Evolutionary conservation across 2,797 vertebrate species (phyloP), one percentile per base, ranked within the genome.

Genomic region (Momotus momota): DNA sequence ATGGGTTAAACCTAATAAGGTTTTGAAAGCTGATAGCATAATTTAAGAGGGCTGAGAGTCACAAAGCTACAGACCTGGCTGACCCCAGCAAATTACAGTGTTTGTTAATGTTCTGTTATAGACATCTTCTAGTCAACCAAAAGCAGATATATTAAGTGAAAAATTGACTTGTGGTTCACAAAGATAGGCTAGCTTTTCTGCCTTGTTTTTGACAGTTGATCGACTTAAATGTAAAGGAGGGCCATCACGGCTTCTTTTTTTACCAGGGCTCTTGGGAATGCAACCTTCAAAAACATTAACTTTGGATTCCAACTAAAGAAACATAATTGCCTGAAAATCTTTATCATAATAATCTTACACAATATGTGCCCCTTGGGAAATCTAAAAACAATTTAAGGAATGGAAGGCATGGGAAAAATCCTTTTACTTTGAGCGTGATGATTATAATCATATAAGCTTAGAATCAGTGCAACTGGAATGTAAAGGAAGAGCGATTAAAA

Each of bases 1-100:
- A 98, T 98, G 98, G 98, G 98, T 99, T 98, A 98, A 98, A 98
- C 97, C 98, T 98, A 99, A 98, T 99, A 98, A 98, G 98, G 98
- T 98, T 98, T 98, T 96, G 98, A 98, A 99, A 99, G 97, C 98
- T 98, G 99, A 99, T 99, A 99, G 98, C 97, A 85, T 99, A 97
- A 98, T 98, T 98, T 98, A 98, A 97, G 96, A 98, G 94, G 95
- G 94, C 97, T 97, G 91, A 49, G 94, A 98, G 95, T 97, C 94
- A 96, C 96, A 91, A 71, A 97, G 97, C 96, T 98, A 21, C 93
- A 95, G 97, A 98, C 95, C 96, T 93, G 87, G 73, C 95, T 97
- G 97, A 98, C 97, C 97, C 94, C 86, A 77, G 97, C 87, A 97
- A 98, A 98, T 97, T 95, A 96, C 94, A 97, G 55, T 97, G 94